Evolutionary conservation across 2,888 invertebrate species (phyloP).

Genomic region (Chrysolina oricalcia): DNA sequence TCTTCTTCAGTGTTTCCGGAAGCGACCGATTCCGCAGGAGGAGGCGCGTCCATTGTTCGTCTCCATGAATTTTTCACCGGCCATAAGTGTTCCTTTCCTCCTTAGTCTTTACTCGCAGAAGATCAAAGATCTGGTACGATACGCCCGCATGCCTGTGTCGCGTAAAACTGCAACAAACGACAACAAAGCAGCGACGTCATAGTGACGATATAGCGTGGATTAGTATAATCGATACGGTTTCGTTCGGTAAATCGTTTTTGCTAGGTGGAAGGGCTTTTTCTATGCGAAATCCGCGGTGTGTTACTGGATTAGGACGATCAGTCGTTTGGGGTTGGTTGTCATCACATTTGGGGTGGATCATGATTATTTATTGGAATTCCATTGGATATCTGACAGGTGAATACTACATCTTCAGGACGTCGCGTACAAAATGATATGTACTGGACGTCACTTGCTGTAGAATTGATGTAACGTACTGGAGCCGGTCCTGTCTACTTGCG

Average conservation of each 20-base stretch:
- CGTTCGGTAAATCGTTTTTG: conserved; percentile 8
- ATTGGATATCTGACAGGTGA: too few species aligned
- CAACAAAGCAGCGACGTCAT: conserved; percentile 22
- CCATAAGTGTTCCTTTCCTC: not conserved
- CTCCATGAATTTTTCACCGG: not conserved
- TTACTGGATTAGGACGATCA: not conserved
- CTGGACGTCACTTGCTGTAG: too few species aligned
- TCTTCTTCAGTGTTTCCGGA: conserved; percentile 77
- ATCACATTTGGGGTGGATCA: too few species aligned
- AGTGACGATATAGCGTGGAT: conserved; percentile 18
- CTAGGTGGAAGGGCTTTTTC: conserved; percentile 9
- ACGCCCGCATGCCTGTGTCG: not conserved
- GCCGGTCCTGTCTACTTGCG: too few species aligned
- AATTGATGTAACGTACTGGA: too few species aligned
- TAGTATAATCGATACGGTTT: conserved; percentile 19
- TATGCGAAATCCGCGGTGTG: not conserved
- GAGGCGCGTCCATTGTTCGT: conserved; percentile 3
- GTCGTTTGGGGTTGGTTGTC: not conserved
- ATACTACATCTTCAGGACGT: too few species aligned
- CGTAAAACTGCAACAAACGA: conserved; percentile 12
- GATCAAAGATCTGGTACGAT: not conserved
- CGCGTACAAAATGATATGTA: too few species aligned
- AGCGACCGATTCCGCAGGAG: conserved; percentile 22
- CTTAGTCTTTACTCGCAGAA: not conserved
- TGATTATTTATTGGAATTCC: not conserved